Evolutionary conservation across 1,140 invertebrate species (phyloP).

Genomic region (Pseudoatta argentina): DNA sequence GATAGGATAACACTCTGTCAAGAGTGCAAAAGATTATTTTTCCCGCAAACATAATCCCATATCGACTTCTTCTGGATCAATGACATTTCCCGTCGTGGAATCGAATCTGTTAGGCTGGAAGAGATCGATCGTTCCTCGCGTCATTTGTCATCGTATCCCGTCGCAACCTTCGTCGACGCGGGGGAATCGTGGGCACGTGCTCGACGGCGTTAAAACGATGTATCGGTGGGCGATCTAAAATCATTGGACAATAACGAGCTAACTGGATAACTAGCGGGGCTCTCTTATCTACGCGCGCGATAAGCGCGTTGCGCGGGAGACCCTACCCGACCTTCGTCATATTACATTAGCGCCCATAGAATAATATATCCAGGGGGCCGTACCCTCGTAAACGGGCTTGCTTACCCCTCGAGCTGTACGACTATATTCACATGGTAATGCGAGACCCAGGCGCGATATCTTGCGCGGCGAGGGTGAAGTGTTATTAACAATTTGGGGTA

Average conservation of each 20-base stretch:
- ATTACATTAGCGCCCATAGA: slow-evolving; percentile 84
- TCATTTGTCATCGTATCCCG: slow-evolving; percentile 84
- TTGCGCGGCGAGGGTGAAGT: slow-evolving; percentile 80
- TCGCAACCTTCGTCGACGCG: slow-evolving; percentile 66
- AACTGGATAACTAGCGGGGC: slow-evolving; percentile 85
- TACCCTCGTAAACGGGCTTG: slow-evolving; percentile 75
- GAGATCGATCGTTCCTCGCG: slow-evolving; percentile 75
- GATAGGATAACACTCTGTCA: background rate
- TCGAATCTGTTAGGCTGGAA: slow-evolving; percentile 77
- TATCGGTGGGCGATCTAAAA: slow-evolving; percentile 84
- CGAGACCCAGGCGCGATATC: slow-evolving; percentile 81
- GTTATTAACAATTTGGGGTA: slow-evolving; percentile 85
- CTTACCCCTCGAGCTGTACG: slow-evolving; percentile 66
- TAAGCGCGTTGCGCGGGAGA: slow-evolving; percentile 75
- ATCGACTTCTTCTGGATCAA: slow-evolving; percentile 61
- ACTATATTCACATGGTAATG: slow-evolving; percentile 86
- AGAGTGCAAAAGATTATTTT: background rate
- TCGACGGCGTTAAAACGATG: slow-evolving; percentile 73
- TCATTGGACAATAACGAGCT: slow-evolving; percentile 85
- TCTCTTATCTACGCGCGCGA: slow-evolving; percentile 82
- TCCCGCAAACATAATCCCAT: slow-evolving; percentile 25
- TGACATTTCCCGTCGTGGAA: slow-evolving; percentile 45
- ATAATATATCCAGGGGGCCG: slow-evolving; percentile 83
- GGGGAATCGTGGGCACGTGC: slow-evolving; percentile 62
- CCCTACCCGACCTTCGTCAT: slow-evolving; percentile 77